A percentile compares a stretch with the other conserved stretches of the same genome.
phyloP scores from a whole-genome alignment of 2,113 vertebrate species.

The Petromus typicus region DNA sequence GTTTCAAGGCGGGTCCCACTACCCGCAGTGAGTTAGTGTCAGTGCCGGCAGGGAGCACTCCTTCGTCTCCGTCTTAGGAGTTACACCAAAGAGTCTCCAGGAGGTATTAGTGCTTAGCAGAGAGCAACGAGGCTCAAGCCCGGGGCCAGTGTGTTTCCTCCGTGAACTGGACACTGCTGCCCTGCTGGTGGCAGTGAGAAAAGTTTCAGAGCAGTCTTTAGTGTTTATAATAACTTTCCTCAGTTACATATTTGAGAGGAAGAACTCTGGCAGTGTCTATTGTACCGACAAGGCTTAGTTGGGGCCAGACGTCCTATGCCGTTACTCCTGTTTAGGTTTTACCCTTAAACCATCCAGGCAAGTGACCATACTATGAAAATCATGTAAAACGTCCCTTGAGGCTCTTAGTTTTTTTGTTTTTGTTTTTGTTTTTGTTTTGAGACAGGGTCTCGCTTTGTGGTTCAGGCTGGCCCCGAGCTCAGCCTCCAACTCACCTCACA shows the following conservation, averaged over 20 bases:
- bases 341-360: not conserved
- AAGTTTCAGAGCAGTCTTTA: not conserved
- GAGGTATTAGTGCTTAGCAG: not conserved
- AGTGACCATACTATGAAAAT: conserved; percentile 6
- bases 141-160: not conserved
- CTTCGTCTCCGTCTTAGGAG: not conserved
- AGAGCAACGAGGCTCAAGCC: not conserved
- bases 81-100: not conserved
- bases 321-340: not conserved
- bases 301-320: not conserved
- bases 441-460: too few relatives aligned
- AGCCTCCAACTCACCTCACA: too few relatives aligned
- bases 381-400: not conserved
- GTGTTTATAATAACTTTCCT: conserved; percentile 1
- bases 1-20: not conserved
- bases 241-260: not conserved
- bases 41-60: not conserved
- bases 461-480: too few relatives aligned
- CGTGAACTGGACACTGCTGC: not conserved
- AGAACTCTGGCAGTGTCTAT: not conserved
- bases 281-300: not conserved
- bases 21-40: too few relatives aligned
- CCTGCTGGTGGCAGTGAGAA: not conserved
- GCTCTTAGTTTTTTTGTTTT: not conserved
- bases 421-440: not conserved